phyloP scores from a whole-genome alignment of 2,113 vertebrate species.

The Daphoenositta chrysoptera region DNA sequence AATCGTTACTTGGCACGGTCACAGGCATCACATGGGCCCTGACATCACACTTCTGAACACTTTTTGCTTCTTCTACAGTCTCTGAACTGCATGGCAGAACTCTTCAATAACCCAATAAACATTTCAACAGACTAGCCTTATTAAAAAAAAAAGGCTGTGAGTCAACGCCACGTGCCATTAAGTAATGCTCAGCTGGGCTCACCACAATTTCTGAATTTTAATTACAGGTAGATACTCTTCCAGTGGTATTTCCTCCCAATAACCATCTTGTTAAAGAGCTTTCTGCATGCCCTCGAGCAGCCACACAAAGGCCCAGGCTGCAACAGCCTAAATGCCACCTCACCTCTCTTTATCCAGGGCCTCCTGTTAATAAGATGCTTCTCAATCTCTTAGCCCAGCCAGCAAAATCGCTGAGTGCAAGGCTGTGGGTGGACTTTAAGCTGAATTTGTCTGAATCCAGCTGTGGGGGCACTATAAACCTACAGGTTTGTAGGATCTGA shows the following conservation, averaged over 20 bases:
- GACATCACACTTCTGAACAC: neutral
- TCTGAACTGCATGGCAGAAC: neutral
- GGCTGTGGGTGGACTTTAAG: neutral
- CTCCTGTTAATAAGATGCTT: neutral
- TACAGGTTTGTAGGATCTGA: neutral
- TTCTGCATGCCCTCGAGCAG: neutral
- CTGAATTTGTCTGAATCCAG: neutral
- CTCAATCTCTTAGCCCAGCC: neutral
- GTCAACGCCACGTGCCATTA: neutral
- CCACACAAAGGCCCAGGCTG: neutral
- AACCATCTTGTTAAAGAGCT: neutral
- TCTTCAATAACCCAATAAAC: neutral
- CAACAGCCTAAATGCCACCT: neutral
- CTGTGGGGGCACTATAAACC: neutral
- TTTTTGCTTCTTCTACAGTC: neutral
- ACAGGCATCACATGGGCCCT: neutral
- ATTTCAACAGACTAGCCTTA: neutral
- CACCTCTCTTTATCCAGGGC: neutral
- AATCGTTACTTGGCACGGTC: neutral
- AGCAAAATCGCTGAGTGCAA: neutral
- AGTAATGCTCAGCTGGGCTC: constrained; percentile 17
- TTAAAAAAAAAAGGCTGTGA: neutral
- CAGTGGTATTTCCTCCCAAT: neutral
- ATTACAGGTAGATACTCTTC: neutral
- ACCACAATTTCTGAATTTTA: neutral